Percentiles rank a stretch among this genome's conserved stretches.
Conservation (phyloP, 2,888 invertebrate species). For the Matsumyia berberina region DNA sequence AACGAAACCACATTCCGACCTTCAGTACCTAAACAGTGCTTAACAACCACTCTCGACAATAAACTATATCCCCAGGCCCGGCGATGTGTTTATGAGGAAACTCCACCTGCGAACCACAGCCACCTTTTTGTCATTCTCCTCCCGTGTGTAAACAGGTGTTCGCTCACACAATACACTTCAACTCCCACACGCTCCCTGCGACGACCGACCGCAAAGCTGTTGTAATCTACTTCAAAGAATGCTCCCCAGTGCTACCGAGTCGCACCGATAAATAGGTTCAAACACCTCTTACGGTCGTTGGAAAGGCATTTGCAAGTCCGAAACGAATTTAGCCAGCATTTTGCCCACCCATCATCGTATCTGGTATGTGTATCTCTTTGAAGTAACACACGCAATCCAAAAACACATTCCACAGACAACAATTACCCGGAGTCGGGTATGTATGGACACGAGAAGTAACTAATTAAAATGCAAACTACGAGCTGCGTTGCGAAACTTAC, state of each 20-base stretch:
- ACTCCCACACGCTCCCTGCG: slow-evolving; percentile 13
- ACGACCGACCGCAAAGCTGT: slow-evolving; percentile 8
- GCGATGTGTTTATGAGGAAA: background rate
- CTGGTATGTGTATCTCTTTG: slow-evolving; percentile 2
- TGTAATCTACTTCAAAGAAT: slow-evolving; percentile 26
- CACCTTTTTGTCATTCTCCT: slow-evolving; percentile 36
- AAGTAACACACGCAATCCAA: slow-evolving; percentile 40
- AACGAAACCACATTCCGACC: background rate
- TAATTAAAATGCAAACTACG: slow-evolving; percentile 57
- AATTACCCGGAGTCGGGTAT: slow-evolving; percentile 22
- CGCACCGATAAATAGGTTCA: slow-evolving; percentile 40
- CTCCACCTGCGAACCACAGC: slow-evolving; percentile 36
- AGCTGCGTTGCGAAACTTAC: slow-evolving; percentile 38
- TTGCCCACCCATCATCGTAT: slow-evolving; percentile 33
- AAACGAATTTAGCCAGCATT: slow-evolving; percentile 3
- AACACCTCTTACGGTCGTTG: slow-evolving; percentile 33
- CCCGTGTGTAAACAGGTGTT: slow-evolving; percentile 46
- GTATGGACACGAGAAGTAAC: background rate
- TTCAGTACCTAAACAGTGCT: slow-evolving; percentile 3
- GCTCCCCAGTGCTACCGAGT: slow-evolving; percentile 2
- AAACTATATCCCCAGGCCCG: slow-evolving; percentile 28
- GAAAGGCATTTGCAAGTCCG: no score
- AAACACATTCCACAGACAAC: slow-evolving; percentile 59
- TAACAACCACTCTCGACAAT: slow-evolving; percentile 6
- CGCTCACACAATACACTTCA: slow-evolving; percentile 19